phyloP scores from a whole-genome alignment of 2,888 invertebrate species.

The Lithophane ornitopus region DNA sequence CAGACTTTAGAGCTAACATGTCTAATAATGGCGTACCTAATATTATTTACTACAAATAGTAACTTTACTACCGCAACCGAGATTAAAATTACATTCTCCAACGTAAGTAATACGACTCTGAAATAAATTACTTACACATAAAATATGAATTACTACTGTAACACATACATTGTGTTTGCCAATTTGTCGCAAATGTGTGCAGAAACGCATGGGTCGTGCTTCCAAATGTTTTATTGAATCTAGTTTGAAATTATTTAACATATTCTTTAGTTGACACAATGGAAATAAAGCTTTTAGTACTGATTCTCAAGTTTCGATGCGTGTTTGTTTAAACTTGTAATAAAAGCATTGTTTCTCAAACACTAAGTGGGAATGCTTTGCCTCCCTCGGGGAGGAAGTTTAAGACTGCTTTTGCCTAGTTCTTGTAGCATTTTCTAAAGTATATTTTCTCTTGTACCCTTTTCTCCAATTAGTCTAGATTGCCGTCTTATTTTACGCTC shows the following conservation, averaged over 20 bases:
- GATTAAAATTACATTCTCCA: conserved; percentile 3
- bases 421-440: background rate
- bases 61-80: background rate
- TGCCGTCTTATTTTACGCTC: background rate
- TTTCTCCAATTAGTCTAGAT: background rate
- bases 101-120: conserved; percentile 4
- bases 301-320: background rate
- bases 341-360: conserved; percentile 2
- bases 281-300: conserved; percentile 5
- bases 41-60: conserved; percentile 6
- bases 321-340: background rate
- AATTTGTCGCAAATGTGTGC: conserved; percentile 11
- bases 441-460: background rate
- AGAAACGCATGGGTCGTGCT: conserved; percentile 2
- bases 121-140: conserved; percentile 14
- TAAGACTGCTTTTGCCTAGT: background rate
- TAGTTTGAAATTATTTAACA: background rate
- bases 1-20: background rate
- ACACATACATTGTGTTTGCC: conserved; percentile 7
- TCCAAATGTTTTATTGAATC: background rate
- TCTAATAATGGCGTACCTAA: background rate
- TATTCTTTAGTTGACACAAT: background rate
- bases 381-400: background rate
- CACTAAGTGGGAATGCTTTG: background rate
- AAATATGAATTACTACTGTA: conserved; percentile 14